Evolutionary conservation across 2,888 invertebrate species (phyloP), one percentile per base, ranked within the genome.

Genomic region (Chrysotoxum bicinctum): DNA sequence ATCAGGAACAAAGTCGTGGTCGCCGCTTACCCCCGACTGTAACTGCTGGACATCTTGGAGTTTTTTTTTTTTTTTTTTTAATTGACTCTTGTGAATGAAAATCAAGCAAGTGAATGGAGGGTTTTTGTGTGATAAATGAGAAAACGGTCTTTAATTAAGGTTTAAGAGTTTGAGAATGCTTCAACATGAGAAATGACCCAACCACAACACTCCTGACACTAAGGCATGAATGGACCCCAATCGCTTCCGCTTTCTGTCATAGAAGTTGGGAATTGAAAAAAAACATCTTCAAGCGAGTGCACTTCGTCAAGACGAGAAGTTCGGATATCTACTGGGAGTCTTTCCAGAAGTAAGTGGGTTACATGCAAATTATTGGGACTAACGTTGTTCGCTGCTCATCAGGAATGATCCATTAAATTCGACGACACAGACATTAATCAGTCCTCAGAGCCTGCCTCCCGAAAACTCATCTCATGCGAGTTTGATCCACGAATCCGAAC

Each of bases 371-470:
- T 30, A 37, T 64, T 48, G 48, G 58, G 50, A 75, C 45, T 64
- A 14, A 21, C 56, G 43, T 62, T 74, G 50, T 69, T 50, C 23
- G 23, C 12, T 19, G 48, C 48, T 21, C 48, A 48, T 74, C 78
- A 64, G 26, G 43, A 68, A 84, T 68, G 75, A 52, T 80, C 80
- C 75, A 84, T 79, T 76, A 80, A 80, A 80, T 54, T 72, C 72
- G 40, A 54, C 60, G 62, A 75, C 79, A 83, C 32, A 69, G 50
- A 58, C 66, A 82, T 82, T 76, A 82, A 82, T 82, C 76, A 82
- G 76, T 76, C 48, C 58, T 52, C 30, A 50, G 50, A 23, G n/a
- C n/a, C 1, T n/a, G 14, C 1, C 19, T 19, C 10, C 43, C 4
- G 7, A 50, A 72, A 10, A 9, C 50, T 58, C 32, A n/a, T 40